Percentiles rank a stretch among this genome's conserved stretches.
phyloP scores from a whole-genome alignment of 2,797 vertebrate species.

The Chlorospingus flavigularis region DNA sequence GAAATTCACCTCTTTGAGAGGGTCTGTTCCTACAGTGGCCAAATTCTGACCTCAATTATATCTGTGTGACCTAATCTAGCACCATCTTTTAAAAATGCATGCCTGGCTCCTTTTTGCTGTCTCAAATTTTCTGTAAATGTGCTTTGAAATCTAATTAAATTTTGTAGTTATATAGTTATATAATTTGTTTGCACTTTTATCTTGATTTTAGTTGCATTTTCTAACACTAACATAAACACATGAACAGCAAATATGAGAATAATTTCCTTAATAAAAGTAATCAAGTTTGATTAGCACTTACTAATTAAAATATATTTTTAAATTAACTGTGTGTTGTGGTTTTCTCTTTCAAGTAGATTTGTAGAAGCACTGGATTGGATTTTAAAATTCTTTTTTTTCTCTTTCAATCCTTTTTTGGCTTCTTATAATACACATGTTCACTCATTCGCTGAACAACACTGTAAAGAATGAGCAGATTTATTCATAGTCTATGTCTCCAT shows the following conservation, averaged over 20 bases:
- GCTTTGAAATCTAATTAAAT: conserved; percentile 63
- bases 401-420: neutral
- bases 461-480: neutral
- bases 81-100: conserved; percentile 44
- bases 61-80: conserved; percentile 8
- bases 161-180: neutral
- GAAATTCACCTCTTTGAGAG: conserved; percentile 20
- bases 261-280: conserved; percentile 55
- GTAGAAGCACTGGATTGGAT: neutral
- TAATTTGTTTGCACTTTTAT: conserved; percentile 55
- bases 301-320: conserved; percentile 10
- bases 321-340: neutral
- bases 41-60: conserved; percentile 50
- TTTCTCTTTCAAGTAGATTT: neutral
- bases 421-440: neutral
- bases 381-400: neutral
- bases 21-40: conserved; percentile 9
- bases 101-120: neutral
- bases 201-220: conserved; percentile 60
- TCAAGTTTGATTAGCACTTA: conserved; percentile 47
- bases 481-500: neutral
- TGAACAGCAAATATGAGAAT: neutral
- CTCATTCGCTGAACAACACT: neutral
- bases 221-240: neutral
- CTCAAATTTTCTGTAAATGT: neutral